Percentiles rank a stretch among this genome's conserved stretches.
phyloP scores from a whole-genome alignment of 2,797 vertebrate species.

The Orestias chungarensis region DNA sequence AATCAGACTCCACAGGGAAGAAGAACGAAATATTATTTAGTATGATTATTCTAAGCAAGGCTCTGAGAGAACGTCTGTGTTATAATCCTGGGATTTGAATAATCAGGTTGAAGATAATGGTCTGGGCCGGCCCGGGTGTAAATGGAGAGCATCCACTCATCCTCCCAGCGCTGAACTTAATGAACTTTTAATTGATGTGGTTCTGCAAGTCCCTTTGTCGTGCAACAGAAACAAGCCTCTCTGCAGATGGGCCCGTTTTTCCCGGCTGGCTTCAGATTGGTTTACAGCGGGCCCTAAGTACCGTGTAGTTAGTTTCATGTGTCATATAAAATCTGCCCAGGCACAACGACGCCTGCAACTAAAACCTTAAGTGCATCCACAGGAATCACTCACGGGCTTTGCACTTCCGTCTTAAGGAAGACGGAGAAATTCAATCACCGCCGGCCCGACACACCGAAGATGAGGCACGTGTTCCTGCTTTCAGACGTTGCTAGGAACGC shows the following conservation, averaged over 20 bases:
- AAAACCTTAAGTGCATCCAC: constrained; percentile 93
- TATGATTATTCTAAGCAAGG: constrained; percentile 74
- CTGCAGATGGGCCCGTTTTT: constrained; percentile 81
- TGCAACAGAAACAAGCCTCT: constrained; percentile 82
- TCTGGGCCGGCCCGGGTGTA: constrained; percentile 71
- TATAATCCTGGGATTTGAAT: constrained; percentile 81
- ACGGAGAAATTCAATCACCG: constrained; percentile 85
- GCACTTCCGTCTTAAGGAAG: constrained; percentile 88
- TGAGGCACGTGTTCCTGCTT: constrained; percentile 68
- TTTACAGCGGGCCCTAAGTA: constrained; percentile 84
- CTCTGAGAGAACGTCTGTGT: constrained; percentile 73
- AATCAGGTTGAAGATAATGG: constrained; percentile 80
- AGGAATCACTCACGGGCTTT: constrained; percentile 85
- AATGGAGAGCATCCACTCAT: constrained; percentile 79
- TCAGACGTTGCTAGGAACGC: constrained; percentile 75
- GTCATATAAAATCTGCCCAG: constrained; percentile 90
- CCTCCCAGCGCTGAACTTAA: constrained; percentile 77
- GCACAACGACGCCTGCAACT: constrained; percentile 92
- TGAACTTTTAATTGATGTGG: constrained; percentile 86
- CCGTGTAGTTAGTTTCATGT: constrained; percentile 88
- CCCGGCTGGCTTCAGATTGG: constrained; percentile 79
- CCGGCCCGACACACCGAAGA: constrained; percentile 75
- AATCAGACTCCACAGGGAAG: constrained; percentile 68
- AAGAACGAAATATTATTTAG: constrained; percentile 73
- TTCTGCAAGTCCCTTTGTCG: constrained; percentile 82